Evolutionary conservation across 2,113 vertebrate species (phyloP), one percentile per base, ranked within the genome.

Genomic region (Erythrocebus patas): DNA sequence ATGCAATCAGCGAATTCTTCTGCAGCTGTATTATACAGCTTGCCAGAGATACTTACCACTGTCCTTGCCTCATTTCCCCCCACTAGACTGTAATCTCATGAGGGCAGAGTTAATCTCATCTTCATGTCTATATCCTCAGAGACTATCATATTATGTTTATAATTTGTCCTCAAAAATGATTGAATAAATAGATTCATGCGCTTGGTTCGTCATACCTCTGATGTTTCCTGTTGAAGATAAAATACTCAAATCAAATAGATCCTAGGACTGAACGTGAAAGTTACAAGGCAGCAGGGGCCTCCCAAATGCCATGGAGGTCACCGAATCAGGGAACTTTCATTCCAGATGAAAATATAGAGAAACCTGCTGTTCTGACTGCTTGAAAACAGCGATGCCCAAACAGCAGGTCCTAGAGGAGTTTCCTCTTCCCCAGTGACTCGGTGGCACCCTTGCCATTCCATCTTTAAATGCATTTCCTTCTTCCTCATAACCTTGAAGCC

Each of bases 361-460:
- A 6, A 38, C 57, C 87, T 68, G 59, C 0, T 10, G 45, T 70
- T 43, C 14, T 0, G 11, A 43, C 11, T 30, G 10, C 45, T n/a
- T 64, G 23, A 5, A 2, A 1, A 70, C 0, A 1, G 27, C 14
- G 50, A 52, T 22, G 25, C n/a, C 43, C 27, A 35, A 72, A 72
- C 2, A 8, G 32, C 13, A 17, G 0, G 0, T 48, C 38, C 80
- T 17, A 6, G 40, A 73, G 25, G 32, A 17, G 40, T 17, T 55
- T 2, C 23, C 20, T 70, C n/a, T 66, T 76, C 30, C 79, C 68
- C 11, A 8, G 45, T 7, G 5, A 64, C 43, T 52, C 25, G 32
- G 18, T 20, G 18, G 48, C 23, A 6, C 35, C 40, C 66, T 76
- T 7, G 23, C 8, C 35, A 2, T 35, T 23, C 40, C 64, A 59